Evolutionary conservation across 2,888 invertebrate species (phyloP), one percentile per base, ranked within the genome.

Genomic region (Zonitis immaculata): DNA sequence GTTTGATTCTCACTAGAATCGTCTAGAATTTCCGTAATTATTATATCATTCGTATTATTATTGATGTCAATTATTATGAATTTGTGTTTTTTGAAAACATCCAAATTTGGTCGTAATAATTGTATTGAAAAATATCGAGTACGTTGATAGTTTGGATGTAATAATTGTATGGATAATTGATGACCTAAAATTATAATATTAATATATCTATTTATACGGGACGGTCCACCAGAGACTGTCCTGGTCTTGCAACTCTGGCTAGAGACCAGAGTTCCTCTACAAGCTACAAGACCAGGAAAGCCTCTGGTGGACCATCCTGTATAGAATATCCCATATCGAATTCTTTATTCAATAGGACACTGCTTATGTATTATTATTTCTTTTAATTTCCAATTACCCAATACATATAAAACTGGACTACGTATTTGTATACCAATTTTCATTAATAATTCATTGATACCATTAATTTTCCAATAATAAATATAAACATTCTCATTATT

Each of bases 101-200:
- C 61, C 9, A 54, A 61, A 43, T 59, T 64, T 1, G 65, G 62
- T 47, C 63, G 61, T n/a, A n/a, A n/a, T 12, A 73, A 48, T 51
- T 68, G 61, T 7, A 73, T 57, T 48, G 62, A 66, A 44, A 67
- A 54, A 47, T 66, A 66, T 25, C 66, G 56, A 5, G 60, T 52
- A 32, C 62, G 56, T 22, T 64, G 52, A 51, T 71, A 59, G 48
- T 69, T 66, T 5, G 72, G 71, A 44, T 68, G n/a, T n/a, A n/a
- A 65, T 27, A 73, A 60, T 44, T 69, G 67, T 30, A 74, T 59
- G 44, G 63, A 61, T 1, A 73, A 51, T 16, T 61, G 59, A 32
- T 70, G 67, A 22, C 72, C 73, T 73, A 54, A 61, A 72, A 69
- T n/a, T n/a, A n/a, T n/a, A n/a, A n/a, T n/a, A n/a, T n/a, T n/a